phyloP scores from a whole-genome alignment of 1,140 invertebrate genomes.

The Capitella teleta region DNA sequence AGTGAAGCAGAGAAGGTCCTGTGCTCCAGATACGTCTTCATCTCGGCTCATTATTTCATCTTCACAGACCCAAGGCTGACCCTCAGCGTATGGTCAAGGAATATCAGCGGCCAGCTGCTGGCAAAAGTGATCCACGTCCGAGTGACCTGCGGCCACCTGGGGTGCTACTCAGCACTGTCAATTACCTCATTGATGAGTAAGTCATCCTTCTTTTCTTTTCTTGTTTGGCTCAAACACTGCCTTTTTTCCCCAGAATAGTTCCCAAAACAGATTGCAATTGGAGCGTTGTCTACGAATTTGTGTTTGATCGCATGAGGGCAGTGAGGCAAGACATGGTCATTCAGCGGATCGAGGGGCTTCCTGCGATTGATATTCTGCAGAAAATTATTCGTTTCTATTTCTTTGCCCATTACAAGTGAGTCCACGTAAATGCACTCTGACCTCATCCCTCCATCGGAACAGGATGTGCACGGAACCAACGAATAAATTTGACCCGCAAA shows the following conservation, averaged over 20 bases:
- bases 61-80: constrained; percentile 1
- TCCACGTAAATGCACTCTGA: not conserved
- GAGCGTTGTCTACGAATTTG: constrained; percentile 56
- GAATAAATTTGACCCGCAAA: constrained; percentile 29
- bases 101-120: constrained; percentile 1
- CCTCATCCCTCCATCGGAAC: constrained; percentile 17
- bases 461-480: constrained; percentile 41
- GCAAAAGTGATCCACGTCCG: not conserved
- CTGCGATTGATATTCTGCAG: constrained; percentile 51
- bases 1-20: too few species aligned
- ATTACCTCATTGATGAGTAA: constrained; percentile 3
- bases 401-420: constrained; percentile 40
- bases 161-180: not conserved
- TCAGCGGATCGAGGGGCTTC: constrained; percentile 47
- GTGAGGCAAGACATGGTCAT: constrained; percentile 64
- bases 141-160: not conserved
- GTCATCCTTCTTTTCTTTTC: not conserved
- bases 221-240: not conserved
- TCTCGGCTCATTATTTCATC: too few species aligned
- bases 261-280: constrained; percentile 33
- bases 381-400: constrained; percentile 56
- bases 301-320: constrained; percentile 60
- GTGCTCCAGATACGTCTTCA: too few species aligned
- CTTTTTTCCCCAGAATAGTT: not conserved
- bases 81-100: not conserved